Percentiles rank a stretch among this genome's conserved stretches.
Evolutionary conservation across 2,888 invertebrate species (phyloP).

Genomic region (Lasius fuliginosus): DNA sequence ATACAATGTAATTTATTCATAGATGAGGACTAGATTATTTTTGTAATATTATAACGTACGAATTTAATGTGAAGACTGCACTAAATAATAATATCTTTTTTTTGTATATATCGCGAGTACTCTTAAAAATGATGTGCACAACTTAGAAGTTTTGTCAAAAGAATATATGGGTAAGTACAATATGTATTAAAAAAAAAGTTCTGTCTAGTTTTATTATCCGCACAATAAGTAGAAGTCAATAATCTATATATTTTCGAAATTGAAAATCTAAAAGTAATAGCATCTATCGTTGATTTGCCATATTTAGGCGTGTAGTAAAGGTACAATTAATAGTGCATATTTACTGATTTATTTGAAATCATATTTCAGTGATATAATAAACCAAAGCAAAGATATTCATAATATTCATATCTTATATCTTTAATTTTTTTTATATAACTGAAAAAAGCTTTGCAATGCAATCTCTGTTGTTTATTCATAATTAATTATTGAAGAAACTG

Average conservation of each 20-base stretch:
- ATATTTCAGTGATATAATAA: conserved; percentile 6
- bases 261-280: conserved; percentile 27
- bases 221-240: conserved; percentile 19
- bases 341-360: conserved; percentile 13
- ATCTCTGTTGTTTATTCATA: neutral
- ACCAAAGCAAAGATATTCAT: no score
- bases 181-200: neutral
- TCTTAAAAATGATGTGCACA: neutral
- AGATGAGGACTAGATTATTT: conserved; percentile 62
- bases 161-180: conserved; percentile 42
- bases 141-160: neutral
- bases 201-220: neutral
- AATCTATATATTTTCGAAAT: conserved; percentile 11
- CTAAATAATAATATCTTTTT: conserved; percentile 20
- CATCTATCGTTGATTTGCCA: conserved; percentile 21
- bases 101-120: conserved; percentile 1
- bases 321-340: conserved; percentile 14
- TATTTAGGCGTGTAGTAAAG: conserved; percentile 18
- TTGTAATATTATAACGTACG: conserved; percentile 39
- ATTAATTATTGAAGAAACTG: neutral
- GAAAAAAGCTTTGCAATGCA: neutral
- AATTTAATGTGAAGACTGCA: conserved; percentile 34
- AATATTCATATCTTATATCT: neutral
- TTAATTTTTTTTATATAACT: neutral
- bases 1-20: conserved; percentile 57